Evolutionary conservation across 2,888 invertebrate genomes (phyloP), one percentile per base, ranked within the genome.

Genomic region (Hirtodrosophila confusa): DNA sequence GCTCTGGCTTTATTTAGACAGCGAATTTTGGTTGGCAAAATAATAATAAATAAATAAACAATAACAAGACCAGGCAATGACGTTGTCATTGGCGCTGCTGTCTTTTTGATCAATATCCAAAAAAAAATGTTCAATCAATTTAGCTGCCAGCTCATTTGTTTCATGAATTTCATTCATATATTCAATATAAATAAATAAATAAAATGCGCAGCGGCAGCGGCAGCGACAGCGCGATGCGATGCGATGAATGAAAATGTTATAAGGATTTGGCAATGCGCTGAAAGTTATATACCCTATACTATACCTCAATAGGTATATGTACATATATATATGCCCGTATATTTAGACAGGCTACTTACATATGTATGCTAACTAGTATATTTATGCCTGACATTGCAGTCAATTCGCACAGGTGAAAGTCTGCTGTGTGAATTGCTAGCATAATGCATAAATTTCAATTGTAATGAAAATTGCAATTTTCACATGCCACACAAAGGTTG

Each of bases 21-120:
- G 23, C 54, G 23, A 68, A 41, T 43, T 56, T 56, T 2, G 31
- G 9, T 48, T 43, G 55, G 29, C 40, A 55, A 47, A 37, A 39
- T 48, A 49, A 39, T 48, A 49, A 36, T 33, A 41, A 33, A 40
- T 29, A 61, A 29, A 51, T 43, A 57, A 48, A 47, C 23, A 53
- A 27, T 54, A 37, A 61, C 4, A 36, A 33, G 31, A 39, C 1
- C 27, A 40, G 40, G 11, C 56, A 61, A 57, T 75, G 75, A 69
- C 73, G 70, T 69, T 75, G 40, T 49, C 51, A 66, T 64, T 64
- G 57, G 37, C 51, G 68, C 41, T 31, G 17, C 27, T 36, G 39
- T 50, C 43, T 45, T 63, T 47, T 78, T 80, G 79, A 78, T 78
- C 80, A 80, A 80, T 75, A 85, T 75, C 79, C 67, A 84, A 84